phyloP scores from a whole-genome alignment of 2,797 vertebrate genomes.

The Mallotus villosus region DNA sequence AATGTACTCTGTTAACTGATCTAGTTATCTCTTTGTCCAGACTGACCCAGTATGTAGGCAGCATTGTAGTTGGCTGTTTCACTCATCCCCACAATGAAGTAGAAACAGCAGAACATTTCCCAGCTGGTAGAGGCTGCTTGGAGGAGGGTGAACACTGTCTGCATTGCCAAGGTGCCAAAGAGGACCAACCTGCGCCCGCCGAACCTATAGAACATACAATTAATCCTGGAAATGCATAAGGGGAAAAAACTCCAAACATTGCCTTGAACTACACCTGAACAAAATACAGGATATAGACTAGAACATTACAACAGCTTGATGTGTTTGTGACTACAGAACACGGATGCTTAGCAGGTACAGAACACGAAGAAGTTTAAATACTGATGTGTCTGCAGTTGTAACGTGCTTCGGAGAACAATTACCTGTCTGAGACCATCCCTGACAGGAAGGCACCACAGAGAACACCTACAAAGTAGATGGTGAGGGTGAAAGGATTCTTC shows the following conservation, averaged over 20 bases:
- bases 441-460: conserved; percentile 77
- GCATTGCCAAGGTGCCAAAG: conserved; percentile 77
- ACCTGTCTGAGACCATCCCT: conserved; percentile 84
- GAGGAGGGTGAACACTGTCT: conserved; percentile 80
- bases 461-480: conserved; percentile 79
- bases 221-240: background rate
- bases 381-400: too few relatives aligned
- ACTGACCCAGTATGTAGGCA: conserved; percentile 80
- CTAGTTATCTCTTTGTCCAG: background rate
- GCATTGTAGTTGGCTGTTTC: conserved; percentile 83
- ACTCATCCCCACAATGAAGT: conserved; percentile 79
- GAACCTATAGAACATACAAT: conserved; percentile 59
- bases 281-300: too few relatives aligned
- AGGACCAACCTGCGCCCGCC: conserved; percentile 78
- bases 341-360: too few relatives aligned
- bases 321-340: too few relatives aligned
- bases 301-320: too few relatives aligned
- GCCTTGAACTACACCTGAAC: background rate
- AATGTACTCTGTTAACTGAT: too few relatives aligned
- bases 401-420: conserved; percentile 17
- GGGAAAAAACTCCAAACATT: background rate
- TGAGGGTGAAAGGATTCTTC: conserved; percentile 77
- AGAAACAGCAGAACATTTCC: conserved; percentile 79
- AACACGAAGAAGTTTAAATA: too few relatives aligned
- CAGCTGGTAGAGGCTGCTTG: conserved; percentile 79